Evolutionary conservation across 2,888 invertebrate species (phyloP), one percentile per base, ranked within the genome.

Genomic region (Hemithea aestivaria): DNA sequence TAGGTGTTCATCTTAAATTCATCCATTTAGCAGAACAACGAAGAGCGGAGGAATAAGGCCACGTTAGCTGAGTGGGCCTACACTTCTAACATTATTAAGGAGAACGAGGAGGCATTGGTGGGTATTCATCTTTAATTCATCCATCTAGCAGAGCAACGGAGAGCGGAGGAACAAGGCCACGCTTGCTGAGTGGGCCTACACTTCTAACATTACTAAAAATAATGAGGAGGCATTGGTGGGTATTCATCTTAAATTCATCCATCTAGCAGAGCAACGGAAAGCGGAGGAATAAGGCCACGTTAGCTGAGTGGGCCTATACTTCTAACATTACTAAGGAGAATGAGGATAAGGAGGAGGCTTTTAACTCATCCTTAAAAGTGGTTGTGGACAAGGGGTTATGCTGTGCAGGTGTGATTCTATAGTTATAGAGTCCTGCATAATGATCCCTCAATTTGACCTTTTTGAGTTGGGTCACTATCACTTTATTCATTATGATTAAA

Each of bases 271-370:
- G 94, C 64, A 84, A 81, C n/a, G 90, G 89, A 0, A 56, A 76
- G 30, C 87, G 91, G 58, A 87, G 83, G 45, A 91, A 93, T 60
- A 75, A 84, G n/a, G 88, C 88, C 2, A 84, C 88, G 0, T 51
- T 90, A 2, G 92, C 92, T 0, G 89, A 90, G 40, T 95, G 95
- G 95, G 89, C 87, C 0, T 94, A 94, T 63, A 91, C 91, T 0
- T 92, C 94, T 0, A 93, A 95, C 64, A 89, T 95, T 25, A 95
- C 92, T 0, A 91, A 93, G 33, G 90, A 89, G 38, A 95, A 85
- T 55, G 85, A 87, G 8, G 84, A 83, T n/a, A n/a, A n/a, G n/a
- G n/a, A n/a, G n/a, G n/a, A n/a, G n/a, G n/a, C n/a, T n/a, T n/a
- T n/a, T n/a, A n/a, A n/a, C n/a, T n/a, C n/a, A n/a, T n/a, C n/a